Conservation (phyloP, 2,113 vertebrate genomes). For the Blennius ocellaris region DNA sequence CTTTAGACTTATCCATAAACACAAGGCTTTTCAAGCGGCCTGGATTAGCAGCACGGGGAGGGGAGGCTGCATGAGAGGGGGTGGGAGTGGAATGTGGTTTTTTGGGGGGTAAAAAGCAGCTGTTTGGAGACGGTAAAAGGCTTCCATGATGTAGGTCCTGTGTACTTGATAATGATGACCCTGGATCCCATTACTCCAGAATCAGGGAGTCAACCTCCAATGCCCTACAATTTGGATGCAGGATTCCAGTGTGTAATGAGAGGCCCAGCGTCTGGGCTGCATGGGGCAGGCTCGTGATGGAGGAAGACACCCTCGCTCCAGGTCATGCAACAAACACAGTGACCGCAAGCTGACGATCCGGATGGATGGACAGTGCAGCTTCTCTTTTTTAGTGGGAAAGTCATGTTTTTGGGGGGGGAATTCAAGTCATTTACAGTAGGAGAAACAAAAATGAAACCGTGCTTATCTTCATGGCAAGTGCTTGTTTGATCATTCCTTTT, state of each 20-base stretch:
- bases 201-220: constrained; percentile 68
- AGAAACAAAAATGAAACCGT: too few relatives aligned
- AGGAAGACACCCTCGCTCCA: constrained; percentile 54
- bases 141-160: constrained; percentile 69
- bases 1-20: constrained; percentile 53
- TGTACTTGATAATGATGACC: constrained; percentile 79
- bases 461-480: too few relatives aligned
- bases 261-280: constrained; percentile 55
- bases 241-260: constrained; percentile 73
- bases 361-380: constrained; percentile 6
- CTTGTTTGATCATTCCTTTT: too few relatives aligned
- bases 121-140: constrained; percentile 74
- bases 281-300: constrained; percentile 42
- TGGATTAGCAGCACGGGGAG: constrained; percentile 61
- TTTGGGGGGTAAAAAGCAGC: constrained; percentile 69
- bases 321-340: constrained; percentile 52
- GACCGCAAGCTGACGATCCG: constrained; percentile 29
- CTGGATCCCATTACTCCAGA: constrained; percentile 75
- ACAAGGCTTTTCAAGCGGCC: constrained; percentile 43
- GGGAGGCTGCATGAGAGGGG: constrained; percentile 47
- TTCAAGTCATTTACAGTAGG: too few relatives aligned
- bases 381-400: background rate
- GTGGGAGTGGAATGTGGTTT: constrained; percentile 68
- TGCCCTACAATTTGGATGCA: constrained; percentile 76
- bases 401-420: too few relatives aligned